Conservation (phyloP, 2,888 invertebrate genomes). For the Abscondita cerata region DNA sequence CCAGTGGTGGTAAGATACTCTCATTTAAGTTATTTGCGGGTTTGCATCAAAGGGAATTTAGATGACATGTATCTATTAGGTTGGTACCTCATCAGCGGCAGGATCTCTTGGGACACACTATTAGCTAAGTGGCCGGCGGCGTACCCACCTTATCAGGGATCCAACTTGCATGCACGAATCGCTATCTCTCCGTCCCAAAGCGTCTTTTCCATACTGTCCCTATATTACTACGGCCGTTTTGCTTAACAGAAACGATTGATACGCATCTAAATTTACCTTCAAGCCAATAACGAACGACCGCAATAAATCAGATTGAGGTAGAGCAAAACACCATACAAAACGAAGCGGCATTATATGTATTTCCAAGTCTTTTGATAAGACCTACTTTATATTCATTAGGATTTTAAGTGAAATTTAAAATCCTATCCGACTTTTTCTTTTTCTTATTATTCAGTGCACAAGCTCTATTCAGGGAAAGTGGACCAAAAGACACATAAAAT, state of each 20-base stretch:
- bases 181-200: slow-evolving; percentile 36
- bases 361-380: slow-evolving; percentile 29
- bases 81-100: slow-evolving; percentile 43
- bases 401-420: slow-evolving; percentile 26
- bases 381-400: slow-evolving; percentile 28
- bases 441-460: too few relatives aligned
- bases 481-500: too few relatives aligned
- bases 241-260: slow-evolving; percentile 33
- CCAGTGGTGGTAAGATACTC: slow-evolving; percentile 40
- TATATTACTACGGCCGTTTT: slow-evolving; percentile 30
- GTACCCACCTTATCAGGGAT: slow-evolving; percentile 32
- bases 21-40: slow-evolving; percentile 47
- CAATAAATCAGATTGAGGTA: slow-evolving; percentile 36
- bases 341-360: slow-evolving; percentile 25
- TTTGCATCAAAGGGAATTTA: slow-evolving; percentile 45
- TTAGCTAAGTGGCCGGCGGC: slow-evolving; percentile 46
- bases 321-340: slow-evolving; percentile 29
- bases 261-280: slow-evolving; percentile 36
- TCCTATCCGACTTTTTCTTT: slow-evolving; percentile 4
- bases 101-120: slow-evolving; percentile 42
- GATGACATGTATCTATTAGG: slow-evolving; percentile 48
- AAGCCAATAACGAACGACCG: slow-evolving; percentile 37
- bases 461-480: too few relatives aligned
- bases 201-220: slow-evolving; percentile 21
- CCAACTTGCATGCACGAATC: slow-evolving; percentile 31